phyloP scores from a whole-genome alignment of 2,113 vertebrate species.

The Rutilus rutilus region DNA sequence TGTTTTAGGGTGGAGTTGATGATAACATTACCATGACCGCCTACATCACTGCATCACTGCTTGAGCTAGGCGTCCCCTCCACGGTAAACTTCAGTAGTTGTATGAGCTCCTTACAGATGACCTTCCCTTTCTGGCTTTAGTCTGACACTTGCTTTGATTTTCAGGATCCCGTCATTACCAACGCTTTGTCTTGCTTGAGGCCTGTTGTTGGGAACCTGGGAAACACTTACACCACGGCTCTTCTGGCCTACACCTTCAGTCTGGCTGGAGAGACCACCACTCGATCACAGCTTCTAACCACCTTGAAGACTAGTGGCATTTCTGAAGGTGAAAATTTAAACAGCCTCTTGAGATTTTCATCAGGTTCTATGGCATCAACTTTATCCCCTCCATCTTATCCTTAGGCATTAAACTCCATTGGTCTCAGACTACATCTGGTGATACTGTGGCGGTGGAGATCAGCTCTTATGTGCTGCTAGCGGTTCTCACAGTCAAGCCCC shows the following conservation, averaged over 20 bases:
- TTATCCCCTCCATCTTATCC: too few species aligned
- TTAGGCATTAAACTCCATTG: neutral
- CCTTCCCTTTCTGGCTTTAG: neutral
- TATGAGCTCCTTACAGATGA: neutral
- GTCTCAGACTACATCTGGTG: constrained; percentile 48
- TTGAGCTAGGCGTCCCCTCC: constrained; percentile 69
- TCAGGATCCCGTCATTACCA: constrained; percentile 68
- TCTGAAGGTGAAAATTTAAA: constrained; percentile 50
- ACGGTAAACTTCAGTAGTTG: constrained; percentile 54
- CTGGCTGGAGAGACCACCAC: constrained; percentile 76
- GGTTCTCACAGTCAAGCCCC: neutral
- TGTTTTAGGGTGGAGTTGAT: constrained; percentile 78
- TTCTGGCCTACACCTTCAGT: constrained; percentile 84
- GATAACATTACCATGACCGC: constrained; percentile 80
- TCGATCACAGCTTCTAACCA: constrained; percentile 59
- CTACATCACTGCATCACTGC: constrained; percentile 73
- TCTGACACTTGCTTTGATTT: neutral
- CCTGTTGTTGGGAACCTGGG: constrained; percentile 51
- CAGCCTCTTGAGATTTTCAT: neutral
- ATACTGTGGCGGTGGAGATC: constrained; percentile 69
- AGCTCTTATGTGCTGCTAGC: constrained; percentile 69
- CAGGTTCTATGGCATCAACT: neutral
- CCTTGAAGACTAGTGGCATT: constrained; percentile 54
- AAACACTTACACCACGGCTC: constrained; percentile 78
- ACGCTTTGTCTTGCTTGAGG: constrained; percentile 77